These are phyloP conservation scores for Tenthredo distinguenda DNA, from an alignment of 2,888 invertebrate genomes.

Conservation along the genomic window DNA sequence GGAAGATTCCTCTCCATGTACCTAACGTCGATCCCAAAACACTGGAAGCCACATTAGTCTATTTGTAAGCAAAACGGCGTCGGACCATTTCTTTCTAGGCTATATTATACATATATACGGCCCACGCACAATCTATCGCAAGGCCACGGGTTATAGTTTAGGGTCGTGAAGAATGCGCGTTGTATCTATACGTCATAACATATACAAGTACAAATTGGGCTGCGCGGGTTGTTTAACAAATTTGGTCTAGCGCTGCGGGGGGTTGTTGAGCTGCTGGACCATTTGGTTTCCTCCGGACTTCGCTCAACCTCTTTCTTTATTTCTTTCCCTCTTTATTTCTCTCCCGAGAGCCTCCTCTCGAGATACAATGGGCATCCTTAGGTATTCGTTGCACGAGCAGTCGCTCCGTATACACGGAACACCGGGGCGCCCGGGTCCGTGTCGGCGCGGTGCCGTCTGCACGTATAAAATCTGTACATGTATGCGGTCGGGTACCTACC, in stretches of 20 bases:
- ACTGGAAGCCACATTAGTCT: conserved; percentile 28
- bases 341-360: conserved; percentile 42
- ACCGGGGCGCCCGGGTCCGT: conserved; percentile 54
- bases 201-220: conserved; percentile 67
- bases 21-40: neutral
- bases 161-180: conserved; percentile 43
- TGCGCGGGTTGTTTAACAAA: conserved; percentile 68
- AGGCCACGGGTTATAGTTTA: neutral
- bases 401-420: conserved; percentile 53
- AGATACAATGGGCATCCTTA: conserved; percentile 57
- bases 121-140: conserved; percentile 35
- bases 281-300: neutral
- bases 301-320: conserved; percentile 53
- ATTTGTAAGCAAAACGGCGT: conserved; percentile 48
- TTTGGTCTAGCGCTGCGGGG: conserved; percentile 71
- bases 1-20: neutral
- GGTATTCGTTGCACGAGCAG: conserved; percentile 66
- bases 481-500: conserved; percentile 19
- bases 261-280: conserved; percentile 57
- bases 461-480: conserved; percentile 58
- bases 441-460: conserved; percentile 52
- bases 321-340: conserved; percentile 53
- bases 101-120: conserved; percentile 10
- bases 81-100: neutral
- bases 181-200: conserved; percentile 58